phyloP scores from a whole-genome alignment of 2,797 vertebrate genomes.

The Hoplostethus atlanticus region DNA sequence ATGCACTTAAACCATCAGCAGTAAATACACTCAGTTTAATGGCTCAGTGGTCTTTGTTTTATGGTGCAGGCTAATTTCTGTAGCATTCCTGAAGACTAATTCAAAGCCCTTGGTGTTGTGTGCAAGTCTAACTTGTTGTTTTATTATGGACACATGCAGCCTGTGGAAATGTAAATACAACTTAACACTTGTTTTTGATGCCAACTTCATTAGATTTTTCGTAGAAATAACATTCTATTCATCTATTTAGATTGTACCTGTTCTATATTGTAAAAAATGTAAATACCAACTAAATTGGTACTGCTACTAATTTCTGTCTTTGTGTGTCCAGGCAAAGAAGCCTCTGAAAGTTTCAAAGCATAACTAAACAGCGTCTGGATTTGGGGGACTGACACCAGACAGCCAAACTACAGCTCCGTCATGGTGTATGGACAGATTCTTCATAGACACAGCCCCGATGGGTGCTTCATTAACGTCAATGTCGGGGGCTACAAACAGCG shows the following conservation, averaged over 20 bases:
- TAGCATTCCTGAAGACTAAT: background rate
- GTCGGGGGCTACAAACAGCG: slow-evolving; percentile 94
- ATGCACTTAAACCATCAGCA: background rate
- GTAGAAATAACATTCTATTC: background rate
- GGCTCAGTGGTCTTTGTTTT: background rate
- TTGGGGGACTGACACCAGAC: background rate
- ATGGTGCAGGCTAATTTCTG: background rate
- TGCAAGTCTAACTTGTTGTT: background rate
- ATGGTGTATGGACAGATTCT: slow-evolving; percentile 94
- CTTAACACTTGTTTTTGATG: too few species aligned
- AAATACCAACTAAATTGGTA: background rate
- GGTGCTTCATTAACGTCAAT: slow-evolving; percentile 90
- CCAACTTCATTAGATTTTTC: background rate
- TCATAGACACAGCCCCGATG: slow-evolving; percentile 83
- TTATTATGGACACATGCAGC: background rate
- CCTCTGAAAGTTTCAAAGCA: slow-evolving; percentile 31
- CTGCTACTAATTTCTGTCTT: slow-evolving; percentile 18
- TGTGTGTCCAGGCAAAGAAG: slow-evolving; percentile 45
- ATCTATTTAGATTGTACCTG: background rate
- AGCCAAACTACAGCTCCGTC: slow-evolving; percentile 61
- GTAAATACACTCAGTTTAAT: background rate
- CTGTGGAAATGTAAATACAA: slow-evolving; percentile 2
- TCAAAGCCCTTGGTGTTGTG: background rate
- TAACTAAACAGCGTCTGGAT: background rate
- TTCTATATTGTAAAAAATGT: background rate